These are phyloP conservation scores for Drosophila oshimai DNA, from an alignment of 1,140 invertebrate species.

Conservation along the genomic window DNA sequence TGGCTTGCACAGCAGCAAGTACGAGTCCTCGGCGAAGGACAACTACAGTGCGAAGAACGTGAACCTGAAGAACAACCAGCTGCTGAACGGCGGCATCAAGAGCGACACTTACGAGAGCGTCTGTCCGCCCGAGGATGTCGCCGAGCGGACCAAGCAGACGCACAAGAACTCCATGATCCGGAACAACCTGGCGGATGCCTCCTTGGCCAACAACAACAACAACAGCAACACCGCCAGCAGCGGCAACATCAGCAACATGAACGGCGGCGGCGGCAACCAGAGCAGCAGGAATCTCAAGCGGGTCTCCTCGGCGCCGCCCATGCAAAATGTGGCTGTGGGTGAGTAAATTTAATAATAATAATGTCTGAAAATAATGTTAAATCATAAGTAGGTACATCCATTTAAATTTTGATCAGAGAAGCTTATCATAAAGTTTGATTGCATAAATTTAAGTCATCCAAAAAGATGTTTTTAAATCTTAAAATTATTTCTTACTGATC, in stretches of 20 bases:
- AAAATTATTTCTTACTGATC: neutral
- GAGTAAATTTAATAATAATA: constrained; percentile 12
- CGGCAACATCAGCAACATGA: constrained; percentile 37
- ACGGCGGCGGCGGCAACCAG: constrained; percentile 29
- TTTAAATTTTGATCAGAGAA: too few relatives aligned
- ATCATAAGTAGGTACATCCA: too few relatives aligned
- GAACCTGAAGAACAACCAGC: constrained; percentile 56
- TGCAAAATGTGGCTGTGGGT: constrained; percentile 73
- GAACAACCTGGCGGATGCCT: constrained; percentile 62
- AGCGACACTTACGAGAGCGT: constrained; percentile 82
- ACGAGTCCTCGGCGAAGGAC: constrained; percentile 66
- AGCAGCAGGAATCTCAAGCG: constrained; percentile 81
- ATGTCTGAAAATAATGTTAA: too few relatives aligned
- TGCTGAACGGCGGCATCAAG: constrained; percentile 71
- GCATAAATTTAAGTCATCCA: too few relatives aligned
- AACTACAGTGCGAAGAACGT: constrained; percentile 73
- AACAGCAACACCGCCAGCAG: constrained; percentile 36
- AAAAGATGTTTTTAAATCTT: too few relatives aligned
- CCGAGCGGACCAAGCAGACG: constrained; percentile 74
- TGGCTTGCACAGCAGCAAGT: constrained; percentile 73
- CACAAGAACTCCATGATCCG: constrained; percentile 80
- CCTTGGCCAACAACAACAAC: constrained; percentile 14
- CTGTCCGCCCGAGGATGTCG: constrained; percentile 80
- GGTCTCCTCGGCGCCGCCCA: constrained; percentile 84
- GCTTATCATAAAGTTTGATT: too few relatives aligned